These are phyloP conservation scores for Acanthosepion pharaonis DNA, from an alignment of 2,888 invertebrate species.

Conservation along the genomic window DNA sequence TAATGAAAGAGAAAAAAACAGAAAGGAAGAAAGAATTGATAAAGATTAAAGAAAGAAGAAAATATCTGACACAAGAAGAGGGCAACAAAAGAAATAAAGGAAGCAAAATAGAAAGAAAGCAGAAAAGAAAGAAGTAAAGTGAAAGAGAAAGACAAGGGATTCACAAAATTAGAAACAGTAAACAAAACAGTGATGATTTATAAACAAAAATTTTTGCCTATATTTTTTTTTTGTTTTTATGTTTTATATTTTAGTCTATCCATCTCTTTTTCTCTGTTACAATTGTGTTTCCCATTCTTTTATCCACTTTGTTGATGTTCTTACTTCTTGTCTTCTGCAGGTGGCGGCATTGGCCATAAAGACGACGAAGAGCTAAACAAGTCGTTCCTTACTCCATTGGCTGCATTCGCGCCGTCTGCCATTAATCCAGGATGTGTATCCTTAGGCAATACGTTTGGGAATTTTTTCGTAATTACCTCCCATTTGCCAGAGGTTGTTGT, in stretches of 20 bases:
- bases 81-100: neutral
- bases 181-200: neutral
- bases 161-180: too few species aligned
- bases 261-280: neutral
- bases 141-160: neutral
- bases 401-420: neutral
- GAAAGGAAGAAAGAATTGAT: neutral
- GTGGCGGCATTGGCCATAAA: neutral
- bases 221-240: neutral
- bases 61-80: neutral
- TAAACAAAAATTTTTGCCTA: neutral
- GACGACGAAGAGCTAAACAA: neutral
- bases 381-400: neutral
- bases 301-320: neutral
- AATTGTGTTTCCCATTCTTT: neutral
- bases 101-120: neutral
- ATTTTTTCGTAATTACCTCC: conserved; percentile 16
- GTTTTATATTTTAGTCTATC: neutral
- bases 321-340: conserved; percentile 33
- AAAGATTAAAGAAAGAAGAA: neutral
- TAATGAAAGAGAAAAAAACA: neutral
- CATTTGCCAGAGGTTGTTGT: conserved; percentile 22
- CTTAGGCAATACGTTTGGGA: conserved; percentile 16
- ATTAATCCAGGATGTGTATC: neutral
- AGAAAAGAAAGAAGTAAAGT: neutral